These are phyloP conservation scores for Habroteleia sp. DNA, from an alignment of 2,888 invertebrate genomes.

Conservation along the genomic window DNA sequence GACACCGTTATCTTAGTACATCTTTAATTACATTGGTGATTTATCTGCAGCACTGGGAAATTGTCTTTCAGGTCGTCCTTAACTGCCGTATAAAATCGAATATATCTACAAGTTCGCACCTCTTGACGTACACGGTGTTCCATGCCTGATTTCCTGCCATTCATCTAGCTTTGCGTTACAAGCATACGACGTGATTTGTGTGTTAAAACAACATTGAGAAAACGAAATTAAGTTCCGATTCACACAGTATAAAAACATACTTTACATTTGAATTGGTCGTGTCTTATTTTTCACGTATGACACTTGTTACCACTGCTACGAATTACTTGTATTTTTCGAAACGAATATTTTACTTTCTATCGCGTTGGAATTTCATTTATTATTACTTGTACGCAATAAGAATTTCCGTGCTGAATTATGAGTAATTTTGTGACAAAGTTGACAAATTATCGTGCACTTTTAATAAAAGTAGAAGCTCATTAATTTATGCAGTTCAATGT, in stretches of 20 bases:
- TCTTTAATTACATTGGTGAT: constrained; percentile 75
- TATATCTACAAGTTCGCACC: constrained; percentile 54
- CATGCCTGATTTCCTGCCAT: constrained; percentile 58
- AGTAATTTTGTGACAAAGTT: no score
- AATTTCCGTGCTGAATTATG: no score
- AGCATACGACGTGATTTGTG: constrained; percentile 50
- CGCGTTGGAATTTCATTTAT: no score
- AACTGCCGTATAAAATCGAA: constrained; percentile 58
- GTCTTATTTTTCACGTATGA: not conserved
- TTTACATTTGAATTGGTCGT: constrained; percentile 16
- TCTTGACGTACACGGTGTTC: constrained; percentile 36
- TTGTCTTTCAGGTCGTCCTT: constrained; percentile 63
- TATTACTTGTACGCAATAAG: no score
- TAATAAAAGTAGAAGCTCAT: no score
- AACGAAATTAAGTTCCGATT: constrained; percentile 23
- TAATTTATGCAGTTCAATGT: no score
- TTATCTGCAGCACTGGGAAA: constrained; percentile 70
- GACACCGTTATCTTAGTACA: constrained; percentile 72
- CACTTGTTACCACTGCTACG: constrained; percentile 38
- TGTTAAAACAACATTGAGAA: constrained; percentile 31
- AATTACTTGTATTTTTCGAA: no score
- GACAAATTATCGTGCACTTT: no score
- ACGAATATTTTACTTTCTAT: no score
- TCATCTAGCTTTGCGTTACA: constrained; percentile 55
- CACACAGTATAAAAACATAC: constrained; percentile 19